Percentiles rank a stretch among this genome's conserved stretches.
phyloP scores from a whole-genome alignment of 2,113 vertebrate species.

The Neotoma lepida region DNA sequence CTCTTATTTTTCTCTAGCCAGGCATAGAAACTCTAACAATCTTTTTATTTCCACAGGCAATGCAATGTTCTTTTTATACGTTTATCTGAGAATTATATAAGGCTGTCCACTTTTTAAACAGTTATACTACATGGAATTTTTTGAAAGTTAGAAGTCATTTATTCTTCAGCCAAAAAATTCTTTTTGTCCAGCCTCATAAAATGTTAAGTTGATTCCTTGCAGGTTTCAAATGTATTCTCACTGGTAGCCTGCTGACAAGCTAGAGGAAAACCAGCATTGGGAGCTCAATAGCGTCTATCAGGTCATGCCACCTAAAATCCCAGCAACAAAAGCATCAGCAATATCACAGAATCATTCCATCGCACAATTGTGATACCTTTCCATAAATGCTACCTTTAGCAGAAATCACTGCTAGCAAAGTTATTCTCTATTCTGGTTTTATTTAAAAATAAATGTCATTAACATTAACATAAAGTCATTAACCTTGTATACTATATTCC shows the following conservation, averaged over 20 bases:
- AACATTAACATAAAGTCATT: background rate
- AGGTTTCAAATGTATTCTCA: background rate
- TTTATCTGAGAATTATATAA: constrained; percentile 19
- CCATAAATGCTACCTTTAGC: background rate
- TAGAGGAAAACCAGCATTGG: background rate
- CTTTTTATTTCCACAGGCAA: constrained; percentile 21
- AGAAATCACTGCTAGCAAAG: constrained; percentile 14
- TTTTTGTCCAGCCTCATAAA: background rate
- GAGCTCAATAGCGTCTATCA: background rate
- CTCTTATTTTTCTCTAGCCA: background rate
- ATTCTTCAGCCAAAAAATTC: background rate
- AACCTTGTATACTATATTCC: background rate
- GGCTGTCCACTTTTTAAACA: background rate
- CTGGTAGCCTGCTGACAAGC: background rate
- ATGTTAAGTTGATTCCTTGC: background rate
- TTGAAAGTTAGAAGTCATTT: background rate
- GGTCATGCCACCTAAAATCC: background rate
- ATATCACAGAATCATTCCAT: background rate
- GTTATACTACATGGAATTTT: background rate
- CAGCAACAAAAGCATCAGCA: background rate
- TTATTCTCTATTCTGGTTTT: constrained; percentile 46
- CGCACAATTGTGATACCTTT: background rate
- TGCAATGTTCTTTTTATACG: background rate
- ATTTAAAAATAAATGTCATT: background rate
- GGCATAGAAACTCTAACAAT: background rate